These are phyloP conservation scores for Phortica okadai DNA, from an alignment of 2,888 invertebrate species.

Conservation along the genomic window DNA sequence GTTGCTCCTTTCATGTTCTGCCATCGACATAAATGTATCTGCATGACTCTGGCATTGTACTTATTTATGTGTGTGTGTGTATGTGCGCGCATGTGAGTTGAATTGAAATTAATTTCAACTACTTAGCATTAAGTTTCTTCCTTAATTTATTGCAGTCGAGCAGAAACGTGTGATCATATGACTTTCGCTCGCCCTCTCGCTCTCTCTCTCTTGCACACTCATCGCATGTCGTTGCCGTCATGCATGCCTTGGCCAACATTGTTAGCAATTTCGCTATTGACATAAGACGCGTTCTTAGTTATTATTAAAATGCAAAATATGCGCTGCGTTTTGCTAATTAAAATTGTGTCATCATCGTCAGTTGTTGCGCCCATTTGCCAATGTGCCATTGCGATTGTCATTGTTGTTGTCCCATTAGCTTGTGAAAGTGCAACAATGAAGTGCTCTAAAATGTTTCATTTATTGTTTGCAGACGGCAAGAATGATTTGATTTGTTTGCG, in stretches of 20 bases:
- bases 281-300: constrained; percentile 43
- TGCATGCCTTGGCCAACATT: constrained; percentile 22
- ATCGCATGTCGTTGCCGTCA: constrained; percentile 25
- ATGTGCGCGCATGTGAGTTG: constrained; percentile 40
- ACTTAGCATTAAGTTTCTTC: constrained; percentile 47
- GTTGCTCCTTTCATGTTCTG: constrained; percentile 15
- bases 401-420: constrained; percentile 42
- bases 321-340: constrained; percentile 67
- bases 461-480: background rate
- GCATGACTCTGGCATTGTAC: background rate
- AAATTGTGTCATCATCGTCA: constrained; percentile 47
- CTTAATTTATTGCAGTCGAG: constrained; percentile 55
- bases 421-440: constrained; percentile 40
- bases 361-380: constrained; percentile 43
- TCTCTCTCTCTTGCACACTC: background rate
- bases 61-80: constrained; percentile 31
- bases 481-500: background rate
- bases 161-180: constrained; percentile 36
- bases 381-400: background rate
- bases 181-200: constrained; percentile 48
- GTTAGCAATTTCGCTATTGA: background rate
- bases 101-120: constrained; percentile 62
- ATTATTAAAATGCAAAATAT: constrained; percentile 70
- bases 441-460: background rate
- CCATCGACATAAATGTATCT: background rate